Evolutionary conservation across 1,140 invertebrate species (phyloP).

Genomic region (Parapsyche elsis): DNA sequence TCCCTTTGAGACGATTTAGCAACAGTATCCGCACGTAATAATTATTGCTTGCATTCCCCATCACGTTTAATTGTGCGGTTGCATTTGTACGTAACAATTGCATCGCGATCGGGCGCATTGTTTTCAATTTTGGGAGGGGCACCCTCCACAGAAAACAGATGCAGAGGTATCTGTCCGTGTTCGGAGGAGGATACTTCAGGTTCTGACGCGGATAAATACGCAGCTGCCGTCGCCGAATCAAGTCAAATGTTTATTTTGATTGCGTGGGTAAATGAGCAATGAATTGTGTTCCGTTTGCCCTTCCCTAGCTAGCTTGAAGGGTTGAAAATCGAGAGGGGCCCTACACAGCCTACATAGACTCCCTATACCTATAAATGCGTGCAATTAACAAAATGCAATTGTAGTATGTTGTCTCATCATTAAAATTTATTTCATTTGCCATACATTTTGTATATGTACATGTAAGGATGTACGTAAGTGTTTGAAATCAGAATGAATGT

Average conservation of each 20-base stretch:
- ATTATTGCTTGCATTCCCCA: neutral
- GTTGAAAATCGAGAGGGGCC: slow-evolving; percentile 8
- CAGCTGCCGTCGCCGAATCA: slow-evolving; percentile 52
- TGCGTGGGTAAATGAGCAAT: slow-evolving; percentile 55
- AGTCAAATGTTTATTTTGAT: slow-evolving; percentile 58
- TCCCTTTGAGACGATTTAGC: neutral
- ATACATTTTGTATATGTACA: neutral
- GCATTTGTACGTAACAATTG: no score
- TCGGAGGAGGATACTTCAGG: neutral
- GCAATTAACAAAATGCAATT: neutral
- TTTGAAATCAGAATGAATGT: no score
- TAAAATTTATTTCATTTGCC: no score
- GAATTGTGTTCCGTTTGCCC: slow-evolving; percentile 46
- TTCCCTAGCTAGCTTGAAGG: neutral
- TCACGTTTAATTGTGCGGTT: no score
- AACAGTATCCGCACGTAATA: neutral
- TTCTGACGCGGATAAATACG: slow-evolving; percentile 33
- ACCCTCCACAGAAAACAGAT: neutral
- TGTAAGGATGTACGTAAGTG: no score
- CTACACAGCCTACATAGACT: neutral
- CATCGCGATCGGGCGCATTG: no score
- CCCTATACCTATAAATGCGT: neutral
- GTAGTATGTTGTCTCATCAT: no score
- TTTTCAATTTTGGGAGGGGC: neutral
- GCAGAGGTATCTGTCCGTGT: neutral